Percentiles rank a stretch among this genome's conserved stretches.
Evolutionary conservation across 2,113 vertebrate species (phyloP).

Genomic region (Narcine bancroftii): DNA sequence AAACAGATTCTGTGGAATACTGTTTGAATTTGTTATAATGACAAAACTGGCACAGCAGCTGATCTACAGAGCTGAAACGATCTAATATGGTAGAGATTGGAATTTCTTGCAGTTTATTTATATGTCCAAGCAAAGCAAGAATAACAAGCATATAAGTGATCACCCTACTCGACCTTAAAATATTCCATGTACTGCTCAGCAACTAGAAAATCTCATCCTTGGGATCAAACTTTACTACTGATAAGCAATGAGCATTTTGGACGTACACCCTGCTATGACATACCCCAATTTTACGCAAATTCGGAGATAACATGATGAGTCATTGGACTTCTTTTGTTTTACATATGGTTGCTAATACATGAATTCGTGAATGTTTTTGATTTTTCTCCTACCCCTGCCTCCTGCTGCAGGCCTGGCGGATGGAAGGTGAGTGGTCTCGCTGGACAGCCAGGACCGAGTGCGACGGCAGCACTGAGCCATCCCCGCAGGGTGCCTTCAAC

Average conservation of each 20-base stretch:
- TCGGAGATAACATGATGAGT: too few species aligned
- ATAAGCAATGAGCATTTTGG: too few species aligned
- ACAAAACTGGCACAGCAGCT: background rate
- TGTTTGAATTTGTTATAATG: background rate
- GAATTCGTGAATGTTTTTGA: too few species aligned
- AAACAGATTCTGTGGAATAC: background rate
- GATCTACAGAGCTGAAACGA: background rate
- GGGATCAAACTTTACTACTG: background rate
- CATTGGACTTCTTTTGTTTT: too few species aligned
- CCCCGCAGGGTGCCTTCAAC: conserved; percentile 61
- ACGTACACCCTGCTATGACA: too few species aligned
- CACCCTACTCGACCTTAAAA: background rate
- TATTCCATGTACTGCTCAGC: background rate
- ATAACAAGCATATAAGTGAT: background rate
- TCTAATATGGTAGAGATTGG: background rate
- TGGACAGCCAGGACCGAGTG: conserved; percentile 38
- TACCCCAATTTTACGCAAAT: too few species aligned
- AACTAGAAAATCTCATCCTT: background rate
- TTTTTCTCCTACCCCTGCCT: background rate
- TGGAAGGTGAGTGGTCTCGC: background rate
- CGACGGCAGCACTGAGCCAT: conserved; percentile 44
- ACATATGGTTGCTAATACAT: too few species aligned
- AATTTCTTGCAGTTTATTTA: background rate
- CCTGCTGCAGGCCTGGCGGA: conserved; percentile 36
- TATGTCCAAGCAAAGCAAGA: background rate